Percentiles rank a stretch among this genome's conserved stretches.
phyloP scores from a whole-genome alignment of 37 sponge, comb jelly and placozoan genomes.

The Bolinopsis microptera region DNA sequence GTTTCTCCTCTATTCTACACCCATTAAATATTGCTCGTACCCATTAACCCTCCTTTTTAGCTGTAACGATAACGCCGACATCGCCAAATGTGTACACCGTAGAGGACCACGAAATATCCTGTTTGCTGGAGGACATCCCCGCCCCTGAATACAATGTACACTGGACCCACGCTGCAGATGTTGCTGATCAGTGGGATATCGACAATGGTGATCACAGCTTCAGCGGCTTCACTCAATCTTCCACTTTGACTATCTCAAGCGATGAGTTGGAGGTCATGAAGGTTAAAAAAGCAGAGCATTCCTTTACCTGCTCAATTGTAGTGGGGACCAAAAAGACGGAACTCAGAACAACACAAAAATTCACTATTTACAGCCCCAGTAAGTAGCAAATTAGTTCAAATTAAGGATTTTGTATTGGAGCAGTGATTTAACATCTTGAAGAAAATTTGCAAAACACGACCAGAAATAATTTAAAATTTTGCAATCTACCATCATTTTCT shows the following conservation, averaged over 20 bases:
- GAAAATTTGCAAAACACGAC: neutral
- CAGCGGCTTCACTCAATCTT: neutral
- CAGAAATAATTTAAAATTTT: too few species aligned
- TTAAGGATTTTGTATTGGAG: too few species aligned
- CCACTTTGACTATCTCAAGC: neutral
- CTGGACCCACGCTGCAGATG: neutral
- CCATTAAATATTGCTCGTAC: too few species aligned
- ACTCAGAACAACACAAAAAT: neutral
- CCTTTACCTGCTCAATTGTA: neutral
- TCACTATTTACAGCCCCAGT: neutral
- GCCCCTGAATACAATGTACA: neutral
- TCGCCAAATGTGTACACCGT: neutral
- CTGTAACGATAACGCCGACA: neutral
- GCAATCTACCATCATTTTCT: too few species aligned
- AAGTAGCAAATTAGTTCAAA: too few species aligned
- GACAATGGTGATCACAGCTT: neutral
- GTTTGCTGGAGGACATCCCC: neutral
- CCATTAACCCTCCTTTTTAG: too few species aligned
- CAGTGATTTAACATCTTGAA: neutral
- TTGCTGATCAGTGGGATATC: neutral
- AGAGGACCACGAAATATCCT: neutral
- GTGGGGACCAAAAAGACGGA: neutral
- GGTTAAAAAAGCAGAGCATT: neutral
- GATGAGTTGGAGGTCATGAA: neutral
- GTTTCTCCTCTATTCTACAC: too few species aligned